Evolutionary conservation across 2,888 invertebrate genomes (phyloP).

Genomic region (Cheilosia vernalis): DNA sequence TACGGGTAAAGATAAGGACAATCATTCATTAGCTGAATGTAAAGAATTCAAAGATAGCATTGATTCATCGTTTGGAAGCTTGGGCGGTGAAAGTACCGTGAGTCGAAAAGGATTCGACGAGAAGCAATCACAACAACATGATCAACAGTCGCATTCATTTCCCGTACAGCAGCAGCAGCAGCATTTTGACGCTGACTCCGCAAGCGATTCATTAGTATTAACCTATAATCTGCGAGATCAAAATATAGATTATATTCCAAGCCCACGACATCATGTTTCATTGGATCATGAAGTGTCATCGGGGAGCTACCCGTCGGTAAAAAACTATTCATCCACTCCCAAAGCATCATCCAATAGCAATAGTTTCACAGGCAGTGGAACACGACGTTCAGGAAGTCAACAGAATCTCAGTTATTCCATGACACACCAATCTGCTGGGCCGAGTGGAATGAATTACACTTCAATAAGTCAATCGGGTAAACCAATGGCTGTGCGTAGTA

Average conservation of each 20-base stretch:
- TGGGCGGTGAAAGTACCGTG: conserved; percentile 62
- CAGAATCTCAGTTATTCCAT: conserved; percentile 75
- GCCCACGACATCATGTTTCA: conserved; percentile 72
- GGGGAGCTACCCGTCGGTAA: conserved; percentile 34
- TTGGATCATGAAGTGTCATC: conserved; percentile 64
- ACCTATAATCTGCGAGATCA: conserved; percentile 78
- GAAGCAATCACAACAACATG: conserved; percentile 42
- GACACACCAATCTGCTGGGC: conserved; percentile 30
- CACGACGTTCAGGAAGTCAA: conserved; percentile 76
- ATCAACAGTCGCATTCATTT: conserved; percentile 28
- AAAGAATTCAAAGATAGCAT: conserved; percentile 76
- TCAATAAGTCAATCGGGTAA: conserved; percentile 68
- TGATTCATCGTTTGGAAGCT: conserved; percentile 76
- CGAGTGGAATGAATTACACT: conserved; percentile 52
- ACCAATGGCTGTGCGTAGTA: conserved; percentile 77
- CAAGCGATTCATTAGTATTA: conserved; percentile 76
- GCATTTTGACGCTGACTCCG: conserved; percentile 72
- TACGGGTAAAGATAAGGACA: conserved; percentile 76
- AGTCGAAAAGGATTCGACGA: conserved; percentile 56
- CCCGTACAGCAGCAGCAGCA: conserved; percentile 34
- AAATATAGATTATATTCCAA: conserved; percentile 78
- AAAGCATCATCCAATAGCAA: conserved; percentile 53
- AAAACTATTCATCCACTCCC: conserved; percentile 47
- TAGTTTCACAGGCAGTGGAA: conserved; percentile 47
- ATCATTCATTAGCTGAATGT: conserved; percentile 76